Conservation (phyloP, 2,113 vertebrate genomes). For the Paratilapia polleni region DNA sequence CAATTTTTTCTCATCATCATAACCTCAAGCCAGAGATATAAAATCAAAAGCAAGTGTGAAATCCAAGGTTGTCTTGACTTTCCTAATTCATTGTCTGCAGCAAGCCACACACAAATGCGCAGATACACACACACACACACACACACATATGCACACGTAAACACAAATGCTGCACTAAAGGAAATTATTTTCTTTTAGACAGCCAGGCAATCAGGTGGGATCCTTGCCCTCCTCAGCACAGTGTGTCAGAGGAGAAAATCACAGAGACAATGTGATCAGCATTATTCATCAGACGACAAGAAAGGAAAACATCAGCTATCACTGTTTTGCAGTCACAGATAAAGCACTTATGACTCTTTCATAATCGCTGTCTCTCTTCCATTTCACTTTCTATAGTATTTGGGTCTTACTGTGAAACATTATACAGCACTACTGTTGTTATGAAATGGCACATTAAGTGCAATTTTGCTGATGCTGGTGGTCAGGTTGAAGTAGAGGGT, state of each 20-base stretch:
- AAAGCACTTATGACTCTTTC: background rate
- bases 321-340: background rate
- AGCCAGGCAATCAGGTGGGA: background rate
- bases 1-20: background rate
- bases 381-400: background rate
- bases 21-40: background rate
- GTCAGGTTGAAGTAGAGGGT: too few species aligned
- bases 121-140: constrained; percentile 2
- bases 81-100: background rate
- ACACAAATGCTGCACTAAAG: background rate
- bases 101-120: background rate
- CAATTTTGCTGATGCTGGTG: too few species aligned
- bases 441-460: too few species aligned
- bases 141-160: background rate
- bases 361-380: background rate
- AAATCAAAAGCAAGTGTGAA: background rate
- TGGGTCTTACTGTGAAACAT: background rate
- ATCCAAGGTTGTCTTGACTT: constrained; percentile 13
- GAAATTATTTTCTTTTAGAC: background rate
- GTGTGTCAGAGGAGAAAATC: too few species aligned
- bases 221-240: constrained; percentile 13
- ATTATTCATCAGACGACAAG: too few species aligned
- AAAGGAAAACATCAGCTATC: background rate
- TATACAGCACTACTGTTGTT: background rate
- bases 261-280: too few species aligned